Base-by-base conservation (phyloP, 2,888 invertebrate genomes). In the Himalopsyche anomala region DNA sequence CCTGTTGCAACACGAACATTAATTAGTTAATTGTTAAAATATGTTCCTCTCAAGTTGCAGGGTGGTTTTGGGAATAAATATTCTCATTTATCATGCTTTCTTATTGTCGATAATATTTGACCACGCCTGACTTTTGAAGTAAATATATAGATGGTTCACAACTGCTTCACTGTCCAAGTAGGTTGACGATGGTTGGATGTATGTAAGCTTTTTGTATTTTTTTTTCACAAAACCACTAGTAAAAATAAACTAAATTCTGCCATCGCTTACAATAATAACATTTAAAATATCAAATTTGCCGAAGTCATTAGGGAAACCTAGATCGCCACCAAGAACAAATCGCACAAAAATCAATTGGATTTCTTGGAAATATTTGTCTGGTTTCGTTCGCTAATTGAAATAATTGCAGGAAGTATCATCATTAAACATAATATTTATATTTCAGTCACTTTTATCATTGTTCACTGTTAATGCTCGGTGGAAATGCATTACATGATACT, bases 331-430 rank as follows among this genome's bases (percentile, higher is more conserved):
- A 74, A 74, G 15, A 74, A 36, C 28, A 74, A 74, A 74, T 38
- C 28, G 19, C n/a, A 74, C 3, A 74, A 9, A 19, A 36, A 38
- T 6, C 12, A 15, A 15, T 51, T 51, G 51, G 15, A 15, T 74
- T 38, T 74, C 38, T 62, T 62, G n/a, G 3, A 62, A n/a, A 36
- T 74, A 36, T 36, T 74, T 74, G 19, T 9, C 74, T 36, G 12
- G 36, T 38, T 36, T 74, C 38, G 15, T 74, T 74, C 38, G 36
- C 74, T 74, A 38, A 15, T 74, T 38, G 74, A 74, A 36, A 36
- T 36, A 74, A 74, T 38, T 74, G 74, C 74, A 74, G 36, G 74
- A 74, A 36, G 38, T 36, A 74, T 69, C 69, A 69, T 69, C 69
- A 69, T 28, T n/a, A 62, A 9, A 12, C 17, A 56, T 11, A 62